Percentiles rank a stretch among this genome's conserved stretches.
These are phyloP conservation scores for Prionailurus bengalensis DNA, from an alignment of 2,113 vertebrate genomes.

Conservation along the genomic window DNA sequence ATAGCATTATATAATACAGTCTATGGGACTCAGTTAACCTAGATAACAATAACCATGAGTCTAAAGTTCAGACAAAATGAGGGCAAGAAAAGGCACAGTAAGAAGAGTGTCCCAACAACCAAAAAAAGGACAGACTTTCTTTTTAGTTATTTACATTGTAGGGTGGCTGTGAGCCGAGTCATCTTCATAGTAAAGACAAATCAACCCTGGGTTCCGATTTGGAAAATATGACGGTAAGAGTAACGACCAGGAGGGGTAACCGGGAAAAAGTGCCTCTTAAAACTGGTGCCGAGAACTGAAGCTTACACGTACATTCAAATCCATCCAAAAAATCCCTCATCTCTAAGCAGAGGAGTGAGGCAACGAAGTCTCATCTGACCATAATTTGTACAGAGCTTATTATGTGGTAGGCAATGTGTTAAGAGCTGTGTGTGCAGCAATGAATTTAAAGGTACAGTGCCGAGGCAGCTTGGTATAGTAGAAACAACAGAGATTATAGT, in stretches of 20 bases:
- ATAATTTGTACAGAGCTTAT: neutral
- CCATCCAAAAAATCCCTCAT: neutral
- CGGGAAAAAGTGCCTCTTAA: conserved; percentile 7
- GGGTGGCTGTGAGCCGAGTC: neutral
- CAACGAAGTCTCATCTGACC: neutral
- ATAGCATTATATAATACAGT: neutral
- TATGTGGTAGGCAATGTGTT: neutral
- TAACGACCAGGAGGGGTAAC: neutral
- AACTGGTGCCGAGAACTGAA: neutral
- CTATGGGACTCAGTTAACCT: neutral
- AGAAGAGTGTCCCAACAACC: neutral
- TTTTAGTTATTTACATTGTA: neutral
- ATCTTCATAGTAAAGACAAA: neutral
- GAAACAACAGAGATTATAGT: neutral
- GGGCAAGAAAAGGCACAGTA: neutral
- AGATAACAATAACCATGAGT: neutral
- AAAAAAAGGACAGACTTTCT: neutral
- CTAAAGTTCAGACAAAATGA: conserved; percentile 39
- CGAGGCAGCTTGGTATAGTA: neutral
- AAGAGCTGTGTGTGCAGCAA: neutral
- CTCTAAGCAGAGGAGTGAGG: neutral
- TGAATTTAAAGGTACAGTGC: conserved; percentile 36
- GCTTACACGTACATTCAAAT: neutral
- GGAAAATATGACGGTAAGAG: conserved; percentile 7
- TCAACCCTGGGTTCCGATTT: neutral